phyloP scores from a whole-genome alignment of 2,113 vertebrate species.

The Xenopus laevis region DNA sequence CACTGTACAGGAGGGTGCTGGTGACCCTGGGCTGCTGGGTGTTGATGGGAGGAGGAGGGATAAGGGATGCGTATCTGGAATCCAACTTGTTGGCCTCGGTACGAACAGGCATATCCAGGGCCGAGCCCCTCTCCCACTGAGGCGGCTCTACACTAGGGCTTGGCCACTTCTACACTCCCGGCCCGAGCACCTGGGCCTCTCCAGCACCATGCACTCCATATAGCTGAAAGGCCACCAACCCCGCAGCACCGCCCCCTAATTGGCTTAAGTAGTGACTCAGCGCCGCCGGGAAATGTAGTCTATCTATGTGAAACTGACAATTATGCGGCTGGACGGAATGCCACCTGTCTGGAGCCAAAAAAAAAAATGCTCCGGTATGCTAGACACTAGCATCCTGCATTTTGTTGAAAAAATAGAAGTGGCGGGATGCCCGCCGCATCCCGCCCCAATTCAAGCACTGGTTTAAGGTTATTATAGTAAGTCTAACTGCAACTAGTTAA shows the following conservation, averaged over 20 bases:
- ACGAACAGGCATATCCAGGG: slow-evolving; percentile 83
- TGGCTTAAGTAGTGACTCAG: not conserved
- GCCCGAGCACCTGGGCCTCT: slow-evolving; percentile 37
- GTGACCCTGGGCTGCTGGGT: slow-evolving; percentile 87
- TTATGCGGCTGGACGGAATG: too few species aligned
- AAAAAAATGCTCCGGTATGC: too few species aligned
- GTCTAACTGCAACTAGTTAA: too few species aligned
- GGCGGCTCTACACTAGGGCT: slow-evolving; percentile 12
- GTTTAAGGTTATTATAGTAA: too few species aligned
- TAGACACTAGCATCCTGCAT: too few species aligned
- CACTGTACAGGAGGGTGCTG: slow-evolving; percentile 88
- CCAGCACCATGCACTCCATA: slow-evolving; percentile 33
- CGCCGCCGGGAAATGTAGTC: slow-evolving; percentile 53
- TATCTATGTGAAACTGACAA: too few species aligned
- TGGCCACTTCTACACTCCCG: slow-evolving; percentile 48
- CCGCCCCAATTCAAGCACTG: too few species aligned
- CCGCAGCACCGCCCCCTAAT: not conserved
- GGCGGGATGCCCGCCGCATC: too few species aligned
- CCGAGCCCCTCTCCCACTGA: slow-evolving; percentile 40
- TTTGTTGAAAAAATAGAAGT: too few species aligned
- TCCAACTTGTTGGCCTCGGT: slow-evolving; percentile 69
- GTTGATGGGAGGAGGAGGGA: slow-evolving; percentile 91
- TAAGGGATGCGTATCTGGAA: slow-evolving; percentile 78
- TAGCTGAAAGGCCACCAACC: not conserved
- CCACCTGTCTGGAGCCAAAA: too few species aligned